Conservation (phyloP, 2,113 vertebrate species). For the Cynopterus brachyotis region DNA sequence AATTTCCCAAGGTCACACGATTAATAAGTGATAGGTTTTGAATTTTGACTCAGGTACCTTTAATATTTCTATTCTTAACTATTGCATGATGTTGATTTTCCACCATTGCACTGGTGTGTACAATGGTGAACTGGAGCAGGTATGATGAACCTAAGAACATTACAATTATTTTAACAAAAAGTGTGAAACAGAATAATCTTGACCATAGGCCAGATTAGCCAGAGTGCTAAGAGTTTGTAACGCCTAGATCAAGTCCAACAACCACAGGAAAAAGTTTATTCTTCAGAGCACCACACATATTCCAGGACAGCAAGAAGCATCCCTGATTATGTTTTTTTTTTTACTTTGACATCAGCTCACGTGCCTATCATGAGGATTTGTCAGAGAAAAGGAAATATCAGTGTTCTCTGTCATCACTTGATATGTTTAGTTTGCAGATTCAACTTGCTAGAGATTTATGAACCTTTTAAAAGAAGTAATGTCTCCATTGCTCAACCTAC, state of each 20-base stretch:
- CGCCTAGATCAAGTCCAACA: background rate
- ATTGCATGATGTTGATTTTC: background rate
- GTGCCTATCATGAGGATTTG: background rate
- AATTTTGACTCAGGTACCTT: background rate
- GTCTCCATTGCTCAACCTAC: background rate
- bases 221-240: background rate
- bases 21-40: background rate
- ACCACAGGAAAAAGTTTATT: background rate
- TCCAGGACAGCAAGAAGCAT: background rate
- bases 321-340: background rate
- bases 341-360: slow-evolving; percentile 29
- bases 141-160: background rate
- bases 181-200: background rate
- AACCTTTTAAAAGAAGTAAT: slow-evolving; percentile 42
- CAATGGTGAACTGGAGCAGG: background rate
- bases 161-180: slow-evolving; percentile 19
- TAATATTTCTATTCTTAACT: background rate
- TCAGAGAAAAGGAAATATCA: slow-evolving; percentile 16
- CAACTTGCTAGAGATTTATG: slow-evolving; percentile 54
- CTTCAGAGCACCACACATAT: background rate
- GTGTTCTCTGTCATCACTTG: slow-evolving; percentile 29
- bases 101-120: background rate
- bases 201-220: background rate
- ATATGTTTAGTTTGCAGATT: slow-evolving; percentile 53
- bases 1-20: background rate